Percentiles rank a stretch among this genome's conserved stretches.
These are phyloP conservation scores for Tineola bisselliella DNA, from an alignment of 2,888 invertebrate genomes.

Conservation along the genomic window DNA sequence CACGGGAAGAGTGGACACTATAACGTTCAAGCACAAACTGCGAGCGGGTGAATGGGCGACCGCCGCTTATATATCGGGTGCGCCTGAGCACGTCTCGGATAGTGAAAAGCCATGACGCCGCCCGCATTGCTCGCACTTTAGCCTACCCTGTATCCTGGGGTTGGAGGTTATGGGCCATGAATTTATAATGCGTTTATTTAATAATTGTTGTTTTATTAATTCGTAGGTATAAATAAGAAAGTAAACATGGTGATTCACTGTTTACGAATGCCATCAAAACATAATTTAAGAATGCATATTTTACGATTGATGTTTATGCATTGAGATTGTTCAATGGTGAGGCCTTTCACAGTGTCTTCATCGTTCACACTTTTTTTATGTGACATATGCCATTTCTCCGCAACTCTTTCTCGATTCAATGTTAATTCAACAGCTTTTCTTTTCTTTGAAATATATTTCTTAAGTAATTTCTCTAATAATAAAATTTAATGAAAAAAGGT, in stretches of 20 bases:
- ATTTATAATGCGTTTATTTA: no score
- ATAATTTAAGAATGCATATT: background rate
- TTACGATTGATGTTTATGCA: background rate
- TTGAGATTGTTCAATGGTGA: background rate
- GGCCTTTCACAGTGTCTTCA: background rate
- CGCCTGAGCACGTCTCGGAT: conserved; percentile 42
- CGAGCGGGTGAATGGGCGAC: conserved; percentile 66
- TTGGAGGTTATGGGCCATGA: background rate
- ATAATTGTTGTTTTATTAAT: background rate
- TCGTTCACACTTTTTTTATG: conserved; percentile 8
- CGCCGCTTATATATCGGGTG: conserved; percentile 63
- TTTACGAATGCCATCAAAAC: background rate
- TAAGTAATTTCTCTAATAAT: background rate
- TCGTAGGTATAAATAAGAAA: background rate
- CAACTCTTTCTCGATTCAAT: background rate
- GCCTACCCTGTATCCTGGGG: conserved; percentile 9
- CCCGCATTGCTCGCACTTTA: conserved; percentile 28
- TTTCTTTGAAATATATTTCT: background rate
- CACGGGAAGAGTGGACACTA: conserved; percentile 58
- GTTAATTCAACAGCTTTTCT: background rate
- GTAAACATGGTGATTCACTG: no score
- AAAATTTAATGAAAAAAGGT: no score
- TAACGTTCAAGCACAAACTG: conserved; percentile 66
- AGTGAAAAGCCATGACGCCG: conserved; percentile 52
- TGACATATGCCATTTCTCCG: background rate